Percentiles rank a stretch among this genome's conserved stretches.
Conservation (phyloP, 1,140 invertebrate species). For the Gyrodactylus salaris region DNA sequence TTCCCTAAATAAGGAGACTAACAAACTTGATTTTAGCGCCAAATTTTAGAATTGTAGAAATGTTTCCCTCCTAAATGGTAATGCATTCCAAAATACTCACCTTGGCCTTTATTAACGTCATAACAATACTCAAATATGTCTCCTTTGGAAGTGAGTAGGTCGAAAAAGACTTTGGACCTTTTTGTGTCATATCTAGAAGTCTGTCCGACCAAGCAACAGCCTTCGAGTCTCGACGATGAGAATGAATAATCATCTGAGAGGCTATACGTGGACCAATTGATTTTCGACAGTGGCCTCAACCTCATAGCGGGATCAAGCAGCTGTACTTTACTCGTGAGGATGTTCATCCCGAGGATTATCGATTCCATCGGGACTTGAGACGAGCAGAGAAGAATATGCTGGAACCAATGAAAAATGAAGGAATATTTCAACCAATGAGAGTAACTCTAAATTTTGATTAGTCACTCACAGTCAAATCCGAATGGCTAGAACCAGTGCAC, state of each 20-base stretch:
- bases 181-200: neutral
- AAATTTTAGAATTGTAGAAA: no score
- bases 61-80: no score
- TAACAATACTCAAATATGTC: neutral
- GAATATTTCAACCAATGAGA: no score
- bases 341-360: neutral
- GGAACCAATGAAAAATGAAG: no score
- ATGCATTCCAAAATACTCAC: no score
- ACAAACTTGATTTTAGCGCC: no score
- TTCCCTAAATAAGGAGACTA: no score
- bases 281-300: neutral
- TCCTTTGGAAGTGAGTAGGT: neutral
- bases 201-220: neutral
- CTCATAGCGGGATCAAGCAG: neutral
- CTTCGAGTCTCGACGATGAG: neutral
- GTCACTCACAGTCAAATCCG: neutral
- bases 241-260: neutral
- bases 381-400: neutral
- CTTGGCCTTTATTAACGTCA: neutral
- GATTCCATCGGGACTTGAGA: neutral
- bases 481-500: no score
- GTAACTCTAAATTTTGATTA: no score
- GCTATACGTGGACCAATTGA: neutral
- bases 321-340: neutral
- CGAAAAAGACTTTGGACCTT: neutral